Percentiles rank a stretch among this genome's conserved stretches.
Conservation (phyloP, 2,113 vertebrate genomes). For the Ammodytes dubius region DNA sequence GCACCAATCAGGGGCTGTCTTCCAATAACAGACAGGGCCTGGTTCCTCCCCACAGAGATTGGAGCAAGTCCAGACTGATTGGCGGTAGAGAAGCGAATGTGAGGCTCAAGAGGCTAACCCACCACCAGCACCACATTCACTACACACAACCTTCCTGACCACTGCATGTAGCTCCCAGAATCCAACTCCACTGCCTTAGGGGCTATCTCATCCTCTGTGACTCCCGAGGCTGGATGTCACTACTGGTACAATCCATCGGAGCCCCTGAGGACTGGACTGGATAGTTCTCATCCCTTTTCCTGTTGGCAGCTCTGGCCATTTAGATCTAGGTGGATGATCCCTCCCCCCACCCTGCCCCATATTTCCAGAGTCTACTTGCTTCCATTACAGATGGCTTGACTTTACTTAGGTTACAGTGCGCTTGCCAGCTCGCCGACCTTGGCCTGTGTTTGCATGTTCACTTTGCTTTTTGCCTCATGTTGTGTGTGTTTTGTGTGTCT, state of each 20-base stretch:
- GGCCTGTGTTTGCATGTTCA: conserved; percentile 38
- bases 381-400: conserved; percentile 1
- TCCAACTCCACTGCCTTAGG: conserved; percentile 68
- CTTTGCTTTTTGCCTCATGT: conserved; percentile 12
- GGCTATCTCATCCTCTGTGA: conserved; percentile 39
- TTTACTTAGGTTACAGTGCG: neutral
- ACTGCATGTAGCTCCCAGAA: conserved; percentile 38
- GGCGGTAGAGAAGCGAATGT: too few species aligned
- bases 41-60: too few species aligned
- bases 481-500: conserved; percentile 29
- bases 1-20: too few species aligned
- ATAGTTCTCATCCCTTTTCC: conserved; percentile 20
- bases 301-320: conserved; percentile 9
- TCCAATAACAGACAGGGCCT: too few species aligned
- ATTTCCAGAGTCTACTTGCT: conserved; percentile 19
- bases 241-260: neutral
- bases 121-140: neutral
- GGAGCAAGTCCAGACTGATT: too few species aligned
- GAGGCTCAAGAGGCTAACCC: too few species aligned
- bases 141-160: conserved; percentile 7
- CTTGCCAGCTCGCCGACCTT: neutral
- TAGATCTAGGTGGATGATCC: neutral
- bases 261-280: conserved; percentile 74
- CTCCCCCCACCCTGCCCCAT: neutral
- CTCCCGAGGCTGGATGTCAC: neutral